Evolutionary conservation across 1,140 invertebrate genomes (phyloP), one percentile per base, ranked within the genome.

Genomic region (Drosophila biarmipes): DNA sequence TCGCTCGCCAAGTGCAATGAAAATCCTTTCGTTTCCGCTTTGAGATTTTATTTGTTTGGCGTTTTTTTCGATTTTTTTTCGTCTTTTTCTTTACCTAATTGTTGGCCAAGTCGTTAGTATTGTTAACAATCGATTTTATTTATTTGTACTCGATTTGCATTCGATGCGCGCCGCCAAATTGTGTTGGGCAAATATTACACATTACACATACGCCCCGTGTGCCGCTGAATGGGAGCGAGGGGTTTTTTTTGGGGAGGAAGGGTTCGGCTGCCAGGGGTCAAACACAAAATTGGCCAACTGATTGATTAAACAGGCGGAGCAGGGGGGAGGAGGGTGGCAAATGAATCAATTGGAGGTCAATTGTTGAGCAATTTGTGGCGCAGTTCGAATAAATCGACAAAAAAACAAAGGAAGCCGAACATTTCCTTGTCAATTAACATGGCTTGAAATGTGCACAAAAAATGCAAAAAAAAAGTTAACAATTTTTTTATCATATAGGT

Each of bases 131-230:
- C 64, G 66, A 69, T 69, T 69, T 69, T 54, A 73, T 63, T 73
- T 54, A 54, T 63, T 69, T 72, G 56, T 19, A 59, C 38, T 52
- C 55, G 46, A 73, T 73, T 40, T 46, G 68, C 37, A 58, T 49
- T 75, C 37, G 61, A 43, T 73, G 71, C 55, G 71, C 55, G 34
- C 51, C 71, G 74, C 74, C 73, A 77, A 78, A 43, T 69, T 37
- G 55, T 77, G 55, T 69, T 38, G 46, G 55, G 51, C 64, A 77
- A 77, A 69, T 77, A 77, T 77, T 77, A 77, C 71, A 73, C 71
- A 67, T 76, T 75, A 76, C 71, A 54, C 72, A 74, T 74, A 73
- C 69, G 73, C 73, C 55, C 46, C 19, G 46, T 43, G 49, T n/a
- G 48, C 7, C 11, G 15, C 21, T 46, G 21, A 59, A 63, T 61